Conservation (phyloP, 30 jellyfish, hydroid and myxozoan genomes). For the Hydra vulgaris region DNA sequence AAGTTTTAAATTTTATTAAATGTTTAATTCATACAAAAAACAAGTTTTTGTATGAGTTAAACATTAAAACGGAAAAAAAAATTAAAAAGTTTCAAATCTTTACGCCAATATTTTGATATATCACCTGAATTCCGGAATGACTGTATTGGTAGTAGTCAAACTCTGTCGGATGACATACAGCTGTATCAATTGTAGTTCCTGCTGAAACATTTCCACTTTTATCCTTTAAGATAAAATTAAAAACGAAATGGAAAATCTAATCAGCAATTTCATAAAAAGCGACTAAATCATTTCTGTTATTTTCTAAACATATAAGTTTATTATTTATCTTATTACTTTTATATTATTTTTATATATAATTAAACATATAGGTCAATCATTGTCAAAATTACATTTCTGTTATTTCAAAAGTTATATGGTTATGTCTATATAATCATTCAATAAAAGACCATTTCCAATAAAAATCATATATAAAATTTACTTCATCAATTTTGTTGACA, state of each 20-base stretch:
- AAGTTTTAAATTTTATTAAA: no score
- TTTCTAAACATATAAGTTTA: no score
- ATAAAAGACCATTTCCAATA: no score
- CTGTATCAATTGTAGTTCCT: conserved; percentile 72
- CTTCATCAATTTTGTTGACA: conserved; percentile 37
- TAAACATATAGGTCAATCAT: no score
- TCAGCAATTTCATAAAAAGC: background rate
- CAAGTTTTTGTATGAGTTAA: background rate
- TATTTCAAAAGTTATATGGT: no score
- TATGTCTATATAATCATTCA: no score
- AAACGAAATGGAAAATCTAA: background rate
- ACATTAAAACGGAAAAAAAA: background rate
- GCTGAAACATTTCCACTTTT: conserved; percentile 73
- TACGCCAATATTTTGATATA: background rate
- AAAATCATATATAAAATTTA: conserved; percentile 8
- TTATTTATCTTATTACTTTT: no score
- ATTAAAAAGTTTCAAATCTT: background rate
- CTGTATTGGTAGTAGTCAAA: conserved; percentile 84
- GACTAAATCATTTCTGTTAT: no score
- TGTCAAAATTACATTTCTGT: no score
- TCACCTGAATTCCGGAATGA: conserved; percentile 90
- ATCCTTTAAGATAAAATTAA: conserved; percentile 23
- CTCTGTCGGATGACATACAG: conserved; percentile 82
- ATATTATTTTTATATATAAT: no score
- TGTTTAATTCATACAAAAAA: no score